Evolutionary conservation across 2,888 invertebrate genomes (phyloP).

Genomic region (Ornithoptera alexandrae): DNA sequence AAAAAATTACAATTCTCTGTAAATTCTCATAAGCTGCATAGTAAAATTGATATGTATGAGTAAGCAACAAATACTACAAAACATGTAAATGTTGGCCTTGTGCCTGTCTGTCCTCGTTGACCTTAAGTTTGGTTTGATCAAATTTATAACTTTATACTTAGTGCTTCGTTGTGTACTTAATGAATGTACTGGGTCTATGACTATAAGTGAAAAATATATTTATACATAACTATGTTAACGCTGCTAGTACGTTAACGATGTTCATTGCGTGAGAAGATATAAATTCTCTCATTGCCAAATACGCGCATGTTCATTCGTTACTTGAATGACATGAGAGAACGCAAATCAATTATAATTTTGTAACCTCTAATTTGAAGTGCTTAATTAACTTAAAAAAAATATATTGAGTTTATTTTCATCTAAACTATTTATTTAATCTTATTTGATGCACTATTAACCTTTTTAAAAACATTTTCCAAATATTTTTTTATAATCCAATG

Average conservation of each 20-base stretch:
- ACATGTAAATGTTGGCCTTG: conserved; percentile 49
- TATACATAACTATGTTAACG: too few relatives aligned
- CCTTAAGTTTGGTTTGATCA: conserved; percentile 40
- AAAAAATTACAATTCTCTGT: too few relatives aligned
- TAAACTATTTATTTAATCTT: not conserved
- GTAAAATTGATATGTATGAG: too few relatives aligned
- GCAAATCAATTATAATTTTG: conserved; percentile 19
- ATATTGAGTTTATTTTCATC: not conserved
- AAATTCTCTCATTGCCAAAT: conserved; percentile 18
- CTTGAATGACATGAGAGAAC: conserved; percentile 18
- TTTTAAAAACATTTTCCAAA: too few relatives aligned
- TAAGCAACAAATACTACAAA: conserved; percentile 51
- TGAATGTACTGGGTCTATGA: not conserved
- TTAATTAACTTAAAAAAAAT: conserved; percentile 12
- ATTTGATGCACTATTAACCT: too few relatives aligned
- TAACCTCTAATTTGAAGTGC: conserved; percentile 3
- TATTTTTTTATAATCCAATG: too few relatives aligned
- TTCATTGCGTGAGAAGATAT: not conserved
- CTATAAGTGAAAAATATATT: too few relatives aligned
- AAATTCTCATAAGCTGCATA: too few relatives aligned
- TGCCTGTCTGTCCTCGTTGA: conserved; percentile 42
- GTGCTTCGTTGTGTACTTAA: conserved; percentile 2
- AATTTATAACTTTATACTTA: conserved; percentile 35
- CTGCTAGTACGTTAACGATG: too few relatives aligned
- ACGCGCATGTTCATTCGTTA: conserved; percentile 12